phyloP scores from a whole-genome alignment of 2,888 invertebrate species.

The Lasioglossum malachurum region DNA sequence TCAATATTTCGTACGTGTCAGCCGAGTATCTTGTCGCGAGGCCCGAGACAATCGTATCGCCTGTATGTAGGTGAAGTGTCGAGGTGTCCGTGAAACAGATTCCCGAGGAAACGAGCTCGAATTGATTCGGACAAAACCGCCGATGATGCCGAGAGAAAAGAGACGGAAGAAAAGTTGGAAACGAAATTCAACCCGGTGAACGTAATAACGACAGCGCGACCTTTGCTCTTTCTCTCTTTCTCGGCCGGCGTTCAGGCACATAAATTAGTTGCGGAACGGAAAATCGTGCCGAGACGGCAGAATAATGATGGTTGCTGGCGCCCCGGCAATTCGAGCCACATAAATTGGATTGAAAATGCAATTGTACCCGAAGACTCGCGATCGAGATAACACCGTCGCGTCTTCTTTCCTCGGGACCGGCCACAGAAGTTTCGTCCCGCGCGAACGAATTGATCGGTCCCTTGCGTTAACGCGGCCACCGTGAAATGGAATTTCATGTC shows the following conservation, averaged over 20 bases:
- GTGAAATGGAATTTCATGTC: constrained; percentile 5
- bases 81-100: not conserved
- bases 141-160: not conserved
- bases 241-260: not conserved
- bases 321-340: not conserved
- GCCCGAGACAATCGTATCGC: not conserved
- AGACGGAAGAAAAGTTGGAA: not conserved
- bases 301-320: not conserved
- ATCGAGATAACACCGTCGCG: not conserved
- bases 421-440: not conserved
- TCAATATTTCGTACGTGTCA: not conserved
- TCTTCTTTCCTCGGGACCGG: not conserved
- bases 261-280: constrained; percentile 10
- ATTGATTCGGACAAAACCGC: not conserved
- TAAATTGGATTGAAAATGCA: constrained; percentile 21
- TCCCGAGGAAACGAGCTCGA: not conserved
- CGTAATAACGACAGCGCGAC: not conserved
- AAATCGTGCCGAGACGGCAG: constrained; percentile 1
- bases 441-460: not conserved
- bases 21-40: not conserved
- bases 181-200: not conserved
- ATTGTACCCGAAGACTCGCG: constrained; percentile 6
- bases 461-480: not conserved
- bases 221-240: not conserved
- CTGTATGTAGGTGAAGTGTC: constrained; percentile 6